Conservation (phyloP, 2,888 invertebrate species). For the Cerceris ruficornis region DNA sequence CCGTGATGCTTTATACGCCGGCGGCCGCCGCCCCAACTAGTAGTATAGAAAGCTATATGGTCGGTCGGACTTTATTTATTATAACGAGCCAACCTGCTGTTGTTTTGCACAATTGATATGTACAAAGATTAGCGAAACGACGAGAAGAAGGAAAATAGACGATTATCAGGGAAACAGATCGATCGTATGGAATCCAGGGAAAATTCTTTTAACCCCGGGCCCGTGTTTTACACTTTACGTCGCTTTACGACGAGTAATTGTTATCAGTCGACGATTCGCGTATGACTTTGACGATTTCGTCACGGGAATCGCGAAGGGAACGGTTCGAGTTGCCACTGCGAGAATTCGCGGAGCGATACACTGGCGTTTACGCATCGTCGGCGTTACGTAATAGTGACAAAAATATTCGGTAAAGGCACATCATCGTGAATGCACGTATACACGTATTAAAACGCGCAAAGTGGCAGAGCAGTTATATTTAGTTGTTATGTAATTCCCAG, state of each 20-base stretch:
- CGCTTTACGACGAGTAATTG: too few species aligned
- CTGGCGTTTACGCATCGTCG: background rate
- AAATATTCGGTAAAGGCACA: conserved; percentile 15
- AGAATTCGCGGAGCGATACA: background rate
- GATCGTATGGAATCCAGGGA: too few species aligned
- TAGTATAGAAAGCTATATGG: conserved; percentile 31
- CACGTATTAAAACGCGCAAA: background rate
- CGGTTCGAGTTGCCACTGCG: background rate
- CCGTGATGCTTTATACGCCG: conserved; percentile 52
- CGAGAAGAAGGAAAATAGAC: too few species aligned
- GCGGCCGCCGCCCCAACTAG: conserved; percentile 64
- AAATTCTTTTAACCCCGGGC: too few species aligned
- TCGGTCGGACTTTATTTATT: conserved; percentile 8
- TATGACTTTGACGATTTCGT: too few species aligned
- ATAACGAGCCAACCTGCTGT: background rate
- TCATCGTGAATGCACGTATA: background rate
- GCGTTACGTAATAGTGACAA: conserved; percentile 22
- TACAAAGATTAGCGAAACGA: too few species aligned
- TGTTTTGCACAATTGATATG: too few species aligned
- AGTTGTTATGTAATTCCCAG: conserved; percentile 2
- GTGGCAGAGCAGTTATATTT: conserved; percentile 12
- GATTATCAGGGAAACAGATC: too few species aligned
- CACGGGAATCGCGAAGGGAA: background rate
- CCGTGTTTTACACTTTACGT: too few species aligned
- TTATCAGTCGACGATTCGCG: too few species aligned